phyloP scores from a whole-genome alignment of 2,888 invertebrate genomes.

The Stenichneumon culpator region DNA sequence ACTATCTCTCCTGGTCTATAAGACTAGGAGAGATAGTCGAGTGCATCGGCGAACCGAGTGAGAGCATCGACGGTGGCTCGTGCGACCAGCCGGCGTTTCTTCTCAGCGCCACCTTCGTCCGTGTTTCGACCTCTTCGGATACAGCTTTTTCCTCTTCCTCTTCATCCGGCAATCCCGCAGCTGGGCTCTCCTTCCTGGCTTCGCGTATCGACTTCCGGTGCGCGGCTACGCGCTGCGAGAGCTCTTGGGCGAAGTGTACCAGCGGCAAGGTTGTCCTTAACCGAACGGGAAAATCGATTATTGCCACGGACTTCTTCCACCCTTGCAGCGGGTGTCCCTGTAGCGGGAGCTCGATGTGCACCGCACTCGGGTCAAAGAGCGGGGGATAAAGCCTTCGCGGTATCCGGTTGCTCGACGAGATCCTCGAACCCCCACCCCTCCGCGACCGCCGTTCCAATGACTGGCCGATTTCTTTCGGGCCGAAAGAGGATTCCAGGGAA shows the following conservation, averaged over 20 bases:
- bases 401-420: conserved; percentile 29
- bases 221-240: background rate
- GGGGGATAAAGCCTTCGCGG: conserved; percentile 38
- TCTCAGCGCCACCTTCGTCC: background rate
- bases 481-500: conserved; percentile 54
- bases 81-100: conserved; percentile 27
- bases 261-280: conserved; percentile 37
- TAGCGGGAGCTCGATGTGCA: background rate
- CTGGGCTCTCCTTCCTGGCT: conserved; percentile 28
- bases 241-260: conserved; percentile 1
- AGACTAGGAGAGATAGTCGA: conserved; percentile 61
- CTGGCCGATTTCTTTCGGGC: conserved; percentile 61
- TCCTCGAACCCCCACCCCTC: conserved; percentile 8
- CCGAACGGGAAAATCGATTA: conserved; percentile 62
- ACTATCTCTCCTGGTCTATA: too few species aligned
- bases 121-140: conserved; percentile 38
- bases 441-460: conserved; percentile 47
- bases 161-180: conserved; percentile 27
- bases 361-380: conserved; percentile 41
- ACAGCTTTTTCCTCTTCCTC: conserved; percentile 21
- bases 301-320: conserved; percentile 38
- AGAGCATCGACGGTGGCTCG: conserved; percentile 21
- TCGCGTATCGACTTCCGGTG: conserved; percentile 22
- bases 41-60: conserved; percentile 57
- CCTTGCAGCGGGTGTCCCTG: background rate